phyloP scores from a whole-genome alignment of 35 echinoderm and acorn worm species.

The Acanthaster planci region DNA sequence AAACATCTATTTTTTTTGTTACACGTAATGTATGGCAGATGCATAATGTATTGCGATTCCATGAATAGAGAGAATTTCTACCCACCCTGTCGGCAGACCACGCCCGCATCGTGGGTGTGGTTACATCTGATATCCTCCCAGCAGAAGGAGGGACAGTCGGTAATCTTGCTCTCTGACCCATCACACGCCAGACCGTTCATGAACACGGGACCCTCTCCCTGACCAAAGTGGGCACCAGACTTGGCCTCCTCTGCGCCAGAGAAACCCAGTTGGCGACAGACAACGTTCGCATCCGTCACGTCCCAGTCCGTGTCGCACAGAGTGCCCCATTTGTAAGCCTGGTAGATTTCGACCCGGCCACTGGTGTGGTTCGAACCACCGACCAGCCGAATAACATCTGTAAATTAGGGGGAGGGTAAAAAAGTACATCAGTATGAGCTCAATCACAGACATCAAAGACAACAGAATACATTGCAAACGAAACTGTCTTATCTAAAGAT shows the following conservation, averaged over 20 bases:
- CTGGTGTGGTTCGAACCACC: conserved; percentile 15
- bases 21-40: no score
- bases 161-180: neutral
- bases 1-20: no score
- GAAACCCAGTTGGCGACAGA: conserved; percentile 32
- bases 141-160: neutral
- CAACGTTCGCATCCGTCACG: conserved; percentile 14
- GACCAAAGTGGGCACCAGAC: conserved; percentile 10
- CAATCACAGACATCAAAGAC: no score
- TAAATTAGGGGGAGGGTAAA: neutral
- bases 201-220: conserved; percentile 6
- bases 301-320: conserved; percentile 40
- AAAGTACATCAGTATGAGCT: no score
- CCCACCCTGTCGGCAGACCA: conserved; percentile 19
- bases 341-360: conserved; percentile 20
- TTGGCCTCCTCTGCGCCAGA: conserved; percentile 23
- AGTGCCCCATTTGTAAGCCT: conserved; percentile 4
- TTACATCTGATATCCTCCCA: conserved; percentile 7
- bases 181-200: conserved; percentile 5
- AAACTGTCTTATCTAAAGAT: neutral
- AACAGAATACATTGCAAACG: neutral
- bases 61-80: neutral
- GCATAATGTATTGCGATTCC: no score
- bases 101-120: conserved; percentile 8
- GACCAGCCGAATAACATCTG: neutral